These are phyloP conservation scores for Mus pahari DNA, from an alignment of 2,113 vertebrate genomes.

Conservation along the genomic window DNA sequence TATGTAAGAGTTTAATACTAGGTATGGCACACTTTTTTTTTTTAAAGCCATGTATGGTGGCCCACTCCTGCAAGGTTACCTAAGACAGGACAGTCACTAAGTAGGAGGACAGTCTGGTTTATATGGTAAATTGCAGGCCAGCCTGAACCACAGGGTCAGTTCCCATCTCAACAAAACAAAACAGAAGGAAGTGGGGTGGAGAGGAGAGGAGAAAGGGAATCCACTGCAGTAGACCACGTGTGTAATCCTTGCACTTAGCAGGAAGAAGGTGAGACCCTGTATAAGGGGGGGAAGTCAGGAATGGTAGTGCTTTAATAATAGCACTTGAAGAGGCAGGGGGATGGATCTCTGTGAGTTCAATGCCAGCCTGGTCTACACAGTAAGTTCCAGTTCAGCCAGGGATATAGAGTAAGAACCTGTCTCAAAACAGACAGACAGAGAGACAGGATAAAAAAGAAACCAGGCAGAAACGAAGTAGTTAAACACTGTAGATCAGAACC, in stretches of 20 bases:
- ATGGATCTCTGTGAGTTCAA: neutral
- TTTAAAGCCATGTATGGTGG: neutral
- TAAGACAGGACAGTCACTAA: neutral
- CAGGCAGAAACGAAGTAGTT: neutral
- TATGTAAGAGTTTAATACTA: neutral
- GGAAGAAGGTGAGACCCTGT: neutral
- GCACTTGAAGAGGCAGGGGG: neutral
- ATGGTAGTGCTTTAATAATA: neutral
- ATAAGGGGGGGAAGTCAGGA: neutral
- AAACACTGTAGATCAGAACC: neutral
- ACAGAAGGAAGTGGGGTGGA: neutral
- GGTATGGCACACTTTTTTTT: neutral
- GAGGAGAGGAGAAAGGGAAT: neutral
- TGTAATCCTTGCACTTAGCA: no score
- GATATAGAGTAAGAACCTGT: neutral
- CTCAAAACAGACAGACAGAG: neutral
- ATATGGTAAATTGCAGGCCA: neutral
- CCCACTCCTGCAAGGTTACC: neutral
- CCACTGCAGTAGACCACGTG: neutral
- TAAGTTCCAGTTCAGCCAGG: neutral
- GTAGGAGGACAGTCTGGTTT: neutral
- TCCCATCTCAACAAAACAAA: neutral
- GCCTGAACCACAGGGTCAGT: neutral
- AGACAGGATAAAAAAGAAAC: neutral
- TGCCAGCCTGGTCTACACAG: neutral